Evolutionary conservation across 2,797 vertebrate genomes (phyloP).

Genomic region (Cercopithecus hamlyni): DNA sequence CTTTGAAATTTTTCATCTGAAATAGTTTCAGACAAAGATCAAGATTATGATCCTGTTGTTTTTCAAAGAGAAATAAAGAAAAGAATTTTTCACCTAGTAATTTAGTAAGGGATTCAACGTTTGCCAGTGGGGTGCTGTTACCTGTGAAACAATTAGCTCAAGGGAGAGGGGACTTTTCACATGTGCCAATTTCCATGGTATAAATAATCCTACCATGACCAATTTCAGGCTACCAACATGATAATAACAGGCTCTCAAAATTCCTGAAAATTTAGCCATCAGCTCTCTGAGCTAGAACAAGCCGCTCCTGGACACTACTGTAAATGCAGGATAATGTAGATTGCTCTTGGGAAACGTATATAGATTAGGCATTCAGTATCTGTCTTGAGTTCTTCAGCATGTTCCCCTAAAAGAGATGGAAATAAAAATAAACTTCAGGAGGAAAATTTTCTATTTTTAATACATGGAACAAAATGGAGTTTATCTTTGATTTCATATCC

Average conservation of each 20-base stretch:
- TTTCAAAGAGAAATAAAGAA: conserved; percentile 16
- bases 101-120: neutral
- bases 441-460: neutral
- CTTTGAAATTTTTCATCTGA: conserved; percentile 43
- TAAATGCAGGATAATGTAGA: too few relatives aligned
- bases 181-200: neutral
- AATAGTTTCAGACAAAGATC: conserved; percentile 36
- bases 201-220: neutral
- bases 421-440: neutral
- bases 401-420: neutral
- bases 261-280: neutral
- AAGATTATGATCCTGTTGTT: neutral
- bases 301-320: neutral
- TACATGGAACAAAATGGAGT: neutral
- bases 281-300: neutral
- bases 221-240: neutral
- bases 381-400: neutral
- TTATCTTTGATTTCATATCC: neutral
- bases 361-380: neutral
- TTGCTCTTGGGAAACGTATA: neutral
- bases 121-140: neutral
- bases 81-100: neutral
- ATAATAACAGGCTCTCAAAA: neutral
- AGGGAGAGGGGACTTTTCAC: neutral
- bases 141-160: neutral